Conservation (phyloP, 2,113 vertebrate genomes). For the Petroica traversi region DNA sequence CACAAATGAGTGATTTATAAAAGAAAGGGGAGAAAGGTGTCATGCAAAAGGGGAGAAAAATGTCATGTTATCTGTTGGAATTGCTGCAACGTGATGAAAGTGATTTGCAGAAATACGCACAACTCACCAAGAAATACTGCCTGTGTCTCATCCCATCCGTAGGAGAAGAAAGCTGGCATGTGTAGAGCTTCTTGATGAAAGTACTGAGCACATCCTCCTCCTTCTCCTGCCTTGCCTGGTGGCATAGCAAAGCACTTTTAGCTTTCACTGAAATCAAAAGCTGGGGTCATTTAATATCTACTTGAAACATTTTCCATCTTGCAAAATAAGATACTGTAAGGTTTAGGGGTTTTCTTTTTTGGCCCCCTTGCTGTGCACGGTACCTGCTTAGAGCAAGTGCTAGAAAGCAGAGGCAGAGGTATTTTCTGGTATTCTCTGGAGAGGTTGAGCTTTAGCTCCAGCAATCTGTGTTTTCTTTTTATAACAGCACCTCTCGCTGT, state of each 20-base stretch:
- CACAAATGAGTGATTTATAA: not conserved
- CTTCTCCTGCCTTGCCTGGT: not conserved
- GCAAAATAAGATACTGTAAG: not conserved
- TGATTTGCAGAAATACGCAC: not conserved
- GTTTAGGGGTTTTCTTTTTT: not conserved
- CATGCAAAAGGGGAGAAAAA: not conserved
- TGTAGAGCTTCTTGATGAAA: conserved; percentile 13
- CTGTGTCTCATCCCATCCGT: not conserved
- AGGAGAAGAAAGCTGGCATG: conserved; percentile 1
- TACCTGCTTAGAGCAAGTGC: not conserved
- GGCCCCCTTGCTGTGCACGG: not conserved
- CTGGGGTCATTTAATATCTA: not conserved
- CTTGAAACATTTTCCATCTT: not conserved
- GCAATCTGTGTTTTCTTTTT: conserved; percentile 8
- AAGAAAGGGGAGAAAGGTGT: not conserved
- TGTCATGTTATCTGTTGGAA: not conserved
- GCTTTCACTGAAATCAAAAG: not conserved
- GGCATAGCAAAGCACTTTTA: not conserved
- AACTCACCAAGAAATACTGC: not conserved
- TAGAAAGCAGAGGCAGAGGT: not conserved
- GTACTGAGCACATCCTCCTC: not conserved
- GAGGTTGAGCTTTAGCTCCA: not conserved
- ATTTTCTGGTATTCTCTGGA: not conserved
- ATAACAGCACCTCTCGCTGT: conserved; percentile 7
- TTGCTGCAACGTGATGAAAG: not conserved